Conservation (phyloP, 2,888 invertebrate species). For the Mesoligia furuncula region DNA sequence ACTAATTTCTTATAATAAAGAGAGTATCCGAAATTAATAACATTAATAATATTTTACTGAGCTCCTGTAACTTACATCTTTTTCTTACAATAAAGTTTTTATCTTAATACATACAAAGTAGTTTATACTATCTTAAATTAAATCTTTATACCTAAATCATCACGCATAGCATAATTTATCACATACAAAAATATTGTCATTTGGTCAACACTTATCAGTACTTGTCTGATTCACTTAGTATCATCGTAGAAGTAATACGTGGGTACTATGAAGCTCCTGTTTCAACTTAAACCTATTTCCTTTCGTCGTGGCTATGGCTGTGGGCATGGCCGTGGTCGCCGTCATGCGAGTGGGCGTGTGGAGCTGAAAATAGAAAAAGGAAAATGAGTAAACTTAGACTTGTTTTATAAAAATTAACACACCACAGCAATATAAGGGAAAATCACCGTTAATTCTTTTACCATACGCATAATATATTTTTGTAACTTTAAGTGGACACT, state of each 20-base stretch:
- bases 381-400: slow-evolving; percentile 8
- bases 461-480: not conserved
- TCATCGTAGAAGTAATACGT: not conserved
- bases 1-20: slow-evolving; percentile 27
- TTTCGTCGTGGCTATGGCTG: slow-evolving; percentile 39
- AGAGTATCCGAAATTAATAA: slow-evolving; percentile 56
- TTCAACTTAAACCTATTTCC: slow-evolving; percentile 36
- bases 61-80: slow-evolving; percentile 39
- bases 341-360: slow-evolving; percentile 73
- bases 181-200: slow-evolving; percentile 53
- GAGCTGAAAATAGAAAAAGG: slow-evolving; percentile 75
- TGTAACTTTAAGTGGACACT: slow-evolving; percentile 76
- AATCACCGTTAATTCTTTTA: not conserved
- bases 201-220: slow-evolving; percentile 43
- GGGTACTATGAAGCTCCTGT: not conserved
- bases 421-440: not conserved
- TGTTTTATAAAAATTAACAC: not conserved
- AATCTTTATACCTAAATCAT: slow-evolving; percentile 19
- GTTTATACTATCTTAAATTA: slow-evolving; percentile 33
- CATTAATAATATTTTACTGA: slow-evolving; percentile 43
- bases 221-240: slow-evolving; percentile 14
- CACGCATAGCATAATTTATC: slow-evolving; percentile 38
- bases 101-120: slow-evolving; percentile 6
- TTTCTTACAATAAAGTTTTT: slow-evolving; percentile 28
- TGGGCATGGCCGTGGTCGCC: slow-evolving; percentile 74